phyloP scores from a whole-genome alignment of 2,113 vertebrate genomes.

The Zosterops pallidus region DNA sequence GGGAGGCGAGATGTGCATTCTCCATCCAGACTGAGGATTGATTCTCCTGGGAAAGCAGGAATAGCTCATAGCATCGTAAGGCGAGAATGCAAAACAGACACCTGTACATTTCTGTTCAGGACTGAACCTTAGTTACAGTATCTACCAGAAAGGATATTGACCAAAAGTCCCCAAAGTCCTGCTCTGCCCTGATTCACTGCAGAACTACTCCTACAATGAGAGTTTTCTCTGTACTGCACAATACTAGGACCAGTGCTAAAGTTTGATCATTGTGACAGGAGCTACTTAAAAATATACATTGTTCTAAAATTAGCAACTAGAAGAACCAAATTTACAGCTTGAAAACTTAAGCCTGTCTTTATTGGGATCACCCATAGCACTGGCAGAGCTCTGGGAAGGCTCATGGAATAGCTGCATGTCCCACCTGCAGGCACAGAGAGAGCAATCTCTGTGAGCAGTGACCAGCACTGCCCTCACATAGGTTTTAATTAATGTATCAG shows the following conservation, averaged over 20 bases:
- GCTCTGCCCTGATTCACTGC: neutral
- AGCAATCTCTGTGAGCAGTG: neutral
- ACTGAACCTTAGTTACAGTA: neutral
- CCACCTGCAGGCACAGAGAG: neutral
- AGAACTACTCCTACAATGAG: neutral
- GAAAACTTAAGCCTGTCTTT: neutral
- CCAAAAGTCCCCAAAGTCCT: neutral
- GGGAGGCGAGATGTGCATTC: neutral
- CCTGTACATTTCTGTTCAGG: neutral
- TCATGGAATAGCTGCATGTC: neutral
- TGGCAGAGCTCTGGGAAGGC: neutral
- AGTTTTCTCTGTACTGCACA: neutral
- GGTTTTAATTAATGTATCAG: neutral
- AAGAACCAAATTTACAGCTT: neutral
- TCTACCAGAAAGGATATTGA: neutral
- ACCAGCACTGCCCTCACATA: rapidly evolving
- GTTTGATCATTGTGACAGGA: neutral
- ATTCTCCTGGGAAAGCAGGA: neutral
- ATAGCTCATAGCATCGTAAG: neutral
- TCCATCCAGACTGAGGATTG: neutral
- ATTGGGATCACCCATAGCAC: rapidly evolving
- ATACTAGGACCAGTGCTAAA: neutral
- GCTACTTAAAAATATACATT: neutral
- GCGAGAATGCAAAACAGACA: neutral
- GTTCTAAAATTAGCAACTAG: neutral